Evolutionary conservation across 2,797 vertebrate species (phyloP).

Genomic region (Sarcophilus harrisii): DNA sequence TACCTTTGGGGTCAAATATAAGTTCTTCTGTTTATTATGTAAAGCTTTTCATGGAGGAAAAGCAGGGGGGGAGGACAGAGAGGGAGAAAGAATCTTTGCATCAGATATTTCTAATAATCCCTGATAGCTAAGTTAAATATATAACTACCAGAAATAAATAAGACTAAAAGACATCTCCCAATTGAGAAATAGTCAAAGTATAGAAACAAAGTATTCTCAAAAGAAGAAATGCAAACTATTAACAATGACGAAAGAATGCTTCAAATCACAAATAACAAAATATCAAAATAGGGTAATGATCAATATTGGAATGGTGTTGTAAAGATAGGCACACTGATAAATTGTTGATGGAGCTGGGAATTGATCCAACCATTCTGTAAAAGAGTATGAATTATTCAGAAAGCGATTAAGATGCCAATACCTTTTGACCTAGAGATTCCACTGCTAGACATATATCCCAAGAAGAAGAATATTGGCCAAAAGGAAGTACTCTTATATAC

Average conservation of each 20-base stretch:
- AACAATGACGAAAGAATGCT: neutral
- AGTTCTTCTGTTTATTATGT: neutral
- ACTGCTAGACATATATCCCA: neutral
- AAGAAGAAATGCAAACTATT: neutral
- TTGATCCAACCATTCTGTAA: neutral
- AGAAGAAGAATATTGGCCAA: neutral
- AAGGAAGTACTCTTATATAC: neutral
- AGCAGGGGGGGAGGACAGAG: neutral
- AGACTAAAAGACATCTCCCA: neutral
- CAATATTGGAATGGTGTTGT: neutral
- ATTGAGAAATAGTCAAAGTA: neutral
- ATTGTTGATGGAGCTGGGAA: neutral
- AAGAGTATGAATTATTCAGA: neutral
- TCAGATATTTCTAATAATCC: neutral
- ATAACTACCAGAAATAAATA: neutral
- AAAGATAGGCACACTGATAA: neutral
- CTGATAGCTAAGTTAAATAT: neutral
- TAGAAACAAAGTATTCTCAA: neutral
- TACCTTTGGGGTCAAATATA: neutral
- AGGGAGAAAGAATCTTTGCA: neutral
- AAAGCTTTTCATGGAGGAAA: neutral
- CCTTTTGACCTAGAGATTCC: neutral
- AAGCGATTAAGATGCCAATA: neutral
- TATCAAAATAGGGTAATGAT: neutral
- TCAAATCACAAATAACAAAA: neutral